A percentile compares a stretch with the other conserved stretches of the same genome.
Evolutionary conservation across 2,113 vertebrate species (phyloP).

Genomic region (Brachyistius frenatus): DNA sequence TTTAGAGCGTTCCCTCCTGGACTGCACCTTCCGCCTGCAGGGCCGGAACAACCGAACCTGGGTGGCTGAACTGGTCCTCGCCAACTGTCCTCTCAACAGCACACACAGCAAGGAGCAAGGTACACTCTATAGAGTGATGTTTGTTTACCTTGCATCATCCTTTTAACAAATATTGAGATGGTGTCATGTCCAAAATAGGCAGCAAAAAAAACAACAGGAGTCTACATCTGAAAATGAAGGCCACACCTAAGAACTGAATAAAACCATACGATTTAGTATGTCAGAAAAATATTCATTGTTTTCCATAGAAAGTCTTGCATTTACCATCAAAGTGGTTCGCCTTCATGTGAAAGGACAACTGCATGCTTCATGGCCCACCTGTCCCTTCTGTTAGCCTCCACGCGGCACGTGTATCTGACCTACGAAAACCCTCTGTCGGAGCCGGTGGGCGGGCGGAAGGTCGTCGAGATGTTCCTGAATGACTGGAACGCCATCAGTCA

Average conservation of each 20-base stretch:
- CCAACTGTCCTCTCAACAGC: conserved; percentile 96
- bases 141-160: background rate
- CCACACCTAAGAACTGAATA: no score
- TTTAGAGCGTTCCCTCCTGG: conserved; percentile 93
- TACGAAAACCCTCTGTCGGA: conserved; percentile 97
- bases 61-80: conserved; percentile 97
- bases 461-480: conserved; percentile 98
- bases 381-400: conserved; percentile 85
- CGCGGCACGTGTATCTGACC: conserved; percentile 94
- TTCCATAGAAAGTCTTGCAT: no score
- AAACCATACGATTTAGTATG: no score
- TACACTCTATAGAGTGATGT: conserved; percentile 48
- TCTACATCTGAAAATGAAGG: no score
- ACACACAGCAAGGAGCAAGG: conserved; percentile 96
- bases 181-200: background rate
- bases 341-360: background rate
- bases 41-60: conserved; percentile 98
- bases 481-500: conserved; percentile 97
- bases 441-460: conserved; percentile 96
- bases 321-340: no score
- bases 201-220: background rate
- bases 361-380: background rate
- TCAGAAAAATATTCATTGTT: no score
- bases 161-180: background rate
- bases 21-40: conserved; percentile 98